These are phyloP conservation scores for Ambastaia sidthimunki DNA, from an alignment of 2,797 vertebrate species.

Conservation along the genomic window DNA sequence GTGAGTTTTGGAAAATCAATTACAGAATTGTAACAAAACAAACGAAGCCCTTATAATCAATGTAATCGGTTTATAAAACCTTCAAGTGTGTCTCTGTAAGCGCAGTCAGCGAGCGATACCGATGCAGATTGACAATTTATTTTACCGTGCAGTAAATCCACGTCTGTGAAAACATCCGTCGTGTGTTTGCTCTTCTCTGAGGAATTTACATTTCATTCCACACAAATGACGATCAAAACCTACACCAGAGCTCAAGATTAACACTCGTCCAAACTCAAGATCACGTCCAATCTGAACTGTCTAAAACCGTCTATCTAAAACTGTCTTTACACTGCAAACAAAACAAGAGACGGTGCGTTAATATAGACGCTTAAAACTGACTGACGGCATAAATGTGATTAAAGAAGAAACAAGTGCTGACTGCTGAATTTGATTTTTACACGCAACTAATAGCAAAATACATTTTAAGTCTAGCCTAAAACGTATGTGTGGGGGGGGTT, in stretches of 20 bases:
- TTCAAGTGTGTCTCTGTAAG: not conserved
- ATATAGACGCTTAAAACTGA: not conserved
- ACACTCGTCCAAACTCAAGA: too few species aligned
- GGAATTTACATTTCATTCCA: not conserved
- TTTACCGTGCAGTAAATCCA: not conserved
- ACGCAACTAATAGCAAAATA: too few species aligned
- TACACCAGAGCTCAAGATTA: not conserved
- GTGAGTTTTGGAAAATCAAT: not conserved
- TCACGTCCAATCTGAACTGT: too few species aligned
- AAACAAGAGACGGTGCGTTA: not conserved
- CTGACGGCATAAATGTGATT: not conserved
- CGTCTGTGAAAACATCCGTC: not conserved
- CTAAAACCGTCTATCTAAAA: not conserved
- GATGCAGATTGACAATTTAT: conserved; percentile 6
- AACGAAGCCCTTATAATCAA: not conserved
- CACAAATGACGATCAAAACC: not conserved
- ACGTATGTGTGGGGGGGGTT: too few species aligned
- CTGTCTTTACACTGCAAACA: not conserved
- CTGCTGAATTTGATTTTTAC: too few species aligned
- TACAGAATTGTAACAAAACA: conserved; percentile 8
- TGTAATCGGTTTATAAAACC: conserved; percentile 8
- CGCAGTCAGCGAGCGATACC: not conserved
- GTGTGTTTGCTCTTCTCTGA: not conserved
- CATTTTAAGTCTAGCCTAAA: too few species aligned
- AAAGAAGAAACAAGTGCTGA: too few species aligned